Base-by-base conservation (phyloP, 2,888 invertebrate species). In the Drosophila nigritarsus region DNA sequence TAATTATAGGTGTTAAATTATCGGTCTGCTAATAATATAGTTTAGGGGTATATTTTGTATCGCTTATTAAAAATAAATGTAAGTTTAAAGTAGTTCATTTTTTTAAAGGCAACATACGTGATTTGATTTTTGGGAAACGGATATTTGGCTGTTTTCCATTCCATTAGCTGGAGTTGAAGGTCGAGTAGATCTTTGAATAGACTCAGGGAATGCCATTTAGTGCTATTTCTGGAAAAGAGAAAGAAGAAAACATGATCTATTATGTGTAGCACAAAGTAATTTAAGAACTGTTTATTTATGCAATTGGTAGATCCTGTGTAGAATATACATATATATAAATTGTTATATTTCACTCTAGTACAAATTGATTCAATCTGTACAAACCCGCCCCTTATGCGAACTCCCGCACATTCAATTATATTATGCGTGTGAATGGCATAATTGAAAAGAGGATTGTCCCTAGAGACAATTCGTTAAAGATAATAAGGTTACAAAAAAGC, bases 401-500 rank as follows among this genome's bases (percentile, higher is more conserved):
- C 73, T 61, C 55, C 36, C 69, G 69, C 77, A 80, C 72, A 85
- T 83, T 87, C 88, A 87, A 88, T 85, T 88, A 87, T 83, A 78
- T 75, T 74, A 83, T 75, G 85, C 85, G 85, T 85, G 85, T 83
- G 88, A 85, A 85, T 75, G 62, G 83, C 73, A 83, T 87, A 85
- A 85, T 85, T 85, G 85, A 85, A 85, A 87, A 85, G 72, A 59
- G 85, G 88, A 81, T 68, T 75, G 73, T 69, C 85, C 86, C 85
- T 74, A 65, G 85, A 83, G 85, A 88, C 88, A 75, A 78, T 86
- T 85, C 83, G 85, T 86, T 85, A 83, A 78, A 87, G 86, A 85
- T 85, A 85, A 85, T 88, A 85, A 87, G 83, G 86, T 86, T 85
- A 83, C 64, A 75, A 75, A 88, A 45, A 73, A 73, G 78, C 73